Conservation (phyloP, 2,113 vertebrate genomes). For the Sylvilagus bachmani region DNA sequence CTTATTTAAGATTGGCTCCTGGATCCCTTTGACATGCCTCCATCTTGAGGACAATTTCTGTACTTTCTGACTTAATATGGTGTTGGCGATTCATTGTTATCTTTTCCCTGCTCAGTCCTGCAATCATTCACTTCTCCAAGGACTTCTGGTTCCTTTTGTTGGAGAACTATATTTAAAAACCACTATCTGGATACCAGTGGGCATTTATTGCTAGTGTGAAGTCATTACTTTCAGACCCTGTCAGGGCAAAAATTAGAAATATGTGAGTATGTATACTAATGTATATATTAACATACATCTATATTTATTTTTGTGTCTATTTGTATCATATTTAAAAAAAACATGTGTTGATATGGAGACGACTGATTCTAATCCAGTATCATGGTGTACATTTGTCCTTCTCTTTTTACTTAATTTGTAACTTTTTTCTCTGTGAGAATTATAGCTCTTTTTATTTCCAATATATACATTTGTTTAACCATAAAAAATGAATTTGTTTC, state of each 20-base stretch:
- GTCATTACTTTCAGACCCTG: not conserved
- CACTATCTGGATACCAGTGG: not conserved
- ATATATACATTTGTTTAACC: not conserved
- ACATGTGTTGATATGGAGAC: not conserved
- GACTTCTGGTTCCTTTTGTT: not conserved
- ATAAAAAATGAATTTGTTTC: not conserved
- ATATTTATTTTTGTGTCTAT: not conserved
- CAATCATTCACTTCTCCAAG: not conserved
- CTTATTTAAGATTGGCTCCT: not conserved
- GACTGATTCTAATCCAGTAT: not conserved
- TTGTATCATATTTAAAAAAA: not conserved
- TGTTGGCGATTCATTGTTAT: not conserved
- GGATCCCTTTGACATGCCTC: not conserved
- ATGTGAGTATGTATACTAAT: not conserved
- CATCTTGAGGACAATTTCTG: not conserved
- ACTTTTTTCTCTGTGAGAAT: constrained; percentile 14
- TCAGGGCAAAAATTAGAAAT: not conserved
- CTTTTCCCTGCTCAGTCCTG: not conserved
- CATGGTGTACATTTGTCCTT: not conserved
- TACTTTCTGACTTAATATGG: not conserved
- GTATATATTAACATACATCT: not conserved
- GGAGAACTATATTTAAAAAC: not conserved
- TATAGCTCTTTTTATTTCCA: not conserved
- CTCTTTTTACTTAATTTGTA: not conserved
- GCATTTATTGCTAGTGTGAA: not conserved